phyloP scores from a whole-genome alignment of 2,888 invertebrate species.

The Aporophyla nigra region DNA sequence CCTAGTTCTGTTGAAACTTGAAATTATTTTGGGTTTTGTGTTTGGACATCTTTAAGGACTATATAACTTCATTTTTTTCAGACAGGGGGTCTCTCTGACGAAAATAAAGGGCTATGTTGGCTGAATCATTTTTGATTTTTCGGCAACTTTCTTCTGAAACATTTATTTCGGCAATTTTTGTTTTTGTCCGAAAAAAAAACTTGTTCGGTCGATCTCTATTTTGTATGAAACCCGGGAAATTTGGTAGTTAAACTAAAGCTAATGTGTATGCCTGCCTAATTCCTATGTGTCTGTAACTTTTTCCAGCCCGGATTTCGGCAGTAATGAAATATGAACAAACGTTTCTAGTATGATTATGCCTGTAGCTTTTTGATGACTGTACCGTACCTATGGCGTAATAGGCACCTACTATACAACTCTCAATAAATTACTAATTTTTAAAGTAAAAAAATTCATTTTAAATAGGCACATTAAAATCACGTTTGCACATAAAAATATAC shows the following conservation, averaged over 20 bases:
- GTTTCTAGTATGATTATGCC: background rate
- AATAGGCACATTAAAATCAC: background rate
- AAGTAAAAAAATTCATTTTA: background rate
- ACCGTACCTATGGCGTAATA: background rate
- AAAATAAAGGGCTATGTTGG: background rate
- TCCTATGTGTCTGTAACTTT: background rate
- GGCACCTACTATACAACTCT: background rate
- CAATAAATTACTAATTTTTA: background rate
- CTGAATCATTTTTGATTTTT: no score
- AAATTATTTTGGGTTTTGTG: background rate
- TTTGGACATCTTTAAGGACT: background rate
- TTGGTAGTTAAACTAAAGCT: background rate
- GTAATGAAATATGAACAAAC: background rate
- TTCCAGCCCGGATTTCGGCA: background rate
- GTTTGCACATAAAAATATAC: background rate
- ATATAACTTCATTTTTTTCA: no score
- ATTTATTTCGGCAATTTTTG: background rate
- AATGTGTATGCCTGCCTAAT: background rate
- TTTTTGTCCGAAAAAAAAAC: background rate
- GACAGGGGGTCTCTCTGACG: background rate
- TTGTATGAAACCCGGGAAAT: background rate
- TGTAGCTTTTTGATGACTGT: background rate
- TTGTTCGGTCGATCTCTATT: background rate
- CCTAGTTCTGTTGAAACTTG: no score
- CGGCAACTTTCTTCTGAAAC: background rate